phyloP scores from a whole-genome alignment of 1,140 invertebrate genomes.

The Orius laevigatus region DNA sequence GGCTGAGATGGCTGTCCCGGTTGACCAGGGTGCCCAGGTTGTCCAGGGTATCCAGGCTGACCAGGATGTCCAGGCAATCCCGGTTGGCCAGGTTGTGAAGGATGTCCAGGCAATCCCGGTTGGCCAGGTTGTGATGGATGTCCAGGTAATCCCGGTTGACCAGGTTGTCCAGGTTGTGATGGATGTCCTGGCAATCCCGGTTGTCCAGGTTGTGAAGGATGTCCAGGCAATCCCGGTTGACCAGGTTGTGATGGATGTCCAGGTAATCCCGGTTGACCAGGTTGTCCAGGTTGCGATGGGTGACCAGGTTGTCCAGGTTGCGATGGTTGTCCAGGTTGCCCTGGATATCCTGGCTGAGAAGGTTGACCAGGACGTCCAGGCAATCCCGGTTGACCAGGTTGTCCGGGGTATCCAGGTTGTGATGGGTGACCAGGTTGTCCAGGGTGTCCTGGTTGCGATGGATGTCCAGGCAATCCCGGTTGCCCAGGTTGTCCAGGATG shows the following conservation, averaged over 20 bases:
- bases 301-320: constrained; percentile 19
- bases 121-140: constrained; percentile 16
- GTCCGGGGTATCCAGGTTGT: constrained; percentile 19
- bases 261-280: constrained; percentile 16
- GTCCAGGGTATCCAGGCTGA: constrained; percentile 19
- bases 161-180: constrained; percentile 16
- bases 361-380: constrained; percentile 17
- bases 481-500: too few relatives aligned
- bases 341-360: constrained; percentile 16
- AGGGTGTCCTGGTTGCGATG: constrained; percentile 12
- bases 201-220: constrained; percentile 18
- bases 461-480: too few relatives aligned
- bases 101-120: constrained; percentile 20
- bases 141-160: constrained; percentile 16
- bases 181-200: constrained; percentile 20
- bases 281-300: constrained; percentile 12
- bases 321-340: constrained; percentile 17
- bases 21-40: constrained; percentile 20
- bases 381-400: constrained; percentile 15
- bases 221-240: constrained; percentile 21
- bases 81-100: constrained; percentile 14
- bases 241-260: too few relatives aligned
- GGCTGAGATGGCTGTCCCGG: constrained; percentile 21
- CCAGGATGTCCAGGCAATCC: constrained; percentile 19
- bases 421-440: constrained; percentile 15